These are phyloP conservation scores for Urocolius indicus DNA, from an alignment of 2,113 vertebrate genomes.

Conservation along the genomic window DNA sequence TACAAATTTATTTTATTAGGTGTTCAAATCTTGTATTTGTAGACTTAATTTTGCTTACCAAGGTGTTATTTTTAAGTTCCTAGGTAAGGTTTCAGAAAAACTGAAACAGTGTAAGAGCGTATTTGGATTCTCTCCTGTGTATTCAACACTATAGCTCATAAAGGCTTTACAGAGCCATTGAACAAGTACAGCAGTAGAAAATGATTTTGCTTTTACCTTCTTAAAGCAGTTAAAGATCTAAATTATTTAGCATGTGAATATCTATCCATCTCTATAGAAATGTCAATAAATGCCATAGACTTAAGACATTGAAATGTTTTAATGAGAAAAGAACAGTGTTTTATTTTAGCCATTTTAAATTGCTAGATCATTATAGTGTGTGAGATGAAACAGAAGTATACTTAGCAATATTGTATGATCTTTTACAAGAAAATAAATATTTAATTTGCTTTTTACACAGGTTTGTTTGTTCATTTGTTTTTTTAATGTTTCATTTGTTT, in stretches of 20 bases:
- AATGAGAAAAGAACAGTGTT: not conserved
- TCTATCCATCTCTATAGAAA: not conserved
- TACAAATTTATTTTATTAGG: not conserved
- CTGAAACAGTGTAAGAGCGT: not conserved
- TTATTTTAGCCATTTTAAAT: not conserved
- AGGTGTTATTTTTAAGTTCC: not conserved
- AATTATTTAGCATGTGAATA: not conserved
- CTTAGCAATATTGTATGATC: not conserved
- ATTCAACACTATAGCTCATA: not conserved
- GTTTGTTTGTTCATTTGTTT: not conserved
- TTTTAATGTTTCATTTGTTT: too few relatives aligned
- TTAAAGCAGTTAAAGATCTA: not conserved
- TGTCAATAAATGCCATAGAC: not conserved
- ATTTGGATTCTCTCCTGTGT: not conserved
- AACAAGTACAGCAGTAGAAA: not conserved
- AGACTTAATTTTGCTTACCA: not conserved
- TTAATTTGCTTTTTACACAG: not conserved
- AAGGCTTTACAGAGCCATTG: not conserved
- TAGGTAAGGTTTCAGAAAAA: not conserved
- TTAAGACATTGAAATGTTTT: not conserved
- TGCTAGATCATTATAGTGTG: not conserved
- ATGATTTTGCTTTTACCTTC: not conserved
- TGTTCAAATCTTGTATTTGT: not conserved
- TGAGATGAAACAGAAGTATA: not conserved
- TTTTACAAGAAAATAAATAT: not conserved